These are phyloP conservation scores for Aplochiton taeniatus DNA, from an alignment of 2,797 vertebrate genomes.

Conservation along the genomic window DNA sequence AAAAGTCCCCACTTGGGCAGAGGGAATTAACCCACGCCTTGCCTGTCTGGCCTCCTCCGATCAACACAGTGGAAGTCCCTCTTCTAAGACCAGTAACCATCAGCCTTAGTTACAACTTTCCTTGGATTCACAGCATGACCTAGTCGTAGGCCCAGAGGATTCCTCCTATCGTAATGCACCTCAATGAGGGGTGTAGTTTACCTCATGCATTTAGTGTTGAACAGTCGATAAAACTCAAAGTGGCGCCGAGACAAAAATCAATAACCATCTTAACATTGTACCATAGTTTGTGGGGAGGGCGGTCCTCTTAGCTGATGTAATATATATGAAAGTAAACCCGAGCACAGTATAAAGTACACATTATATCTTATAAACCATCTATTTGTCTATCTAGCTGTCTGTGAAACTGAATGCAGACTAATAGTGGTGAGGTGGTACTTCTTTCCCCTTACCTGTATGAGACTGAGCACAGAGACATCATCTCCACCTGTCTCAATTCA, in stretches of 20 bases:
- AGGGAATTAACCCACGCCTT: conserved; percentile 36
- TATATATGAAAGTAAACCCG: background rate
- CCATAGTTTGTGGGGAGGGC: conserved; percentile 17
- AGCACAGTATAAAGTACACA: background rate
- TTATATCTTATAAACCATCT: background rate
- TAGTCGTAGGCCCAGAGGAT: too few relatives aligned
- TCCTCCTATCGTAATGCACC: conserved; percentile 22
- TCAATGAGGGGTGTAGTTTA: conserved; percentile 21
- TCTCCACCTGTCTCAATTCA: conserved; percentile 3
- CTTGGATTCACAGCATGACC: too few relatives aligned
- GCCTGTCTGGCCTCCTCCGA: conserved; percentile 12
- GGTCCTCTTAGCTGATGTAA: background rate
- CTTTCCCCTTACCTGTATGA: too few relatives aligned
- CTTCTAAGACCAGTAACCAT: background rate
- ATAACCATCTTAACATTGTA: conserved; percentile 12
- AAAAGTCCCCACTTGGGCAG: conserved; percentile 16
- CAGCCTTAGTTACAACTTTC: conserved; percentile 2
- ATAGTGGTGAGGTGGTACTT: too few relatives aligned
- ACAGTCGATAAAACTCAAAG: conserved; percentile 11
- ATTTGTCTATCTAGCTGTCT: background rate
- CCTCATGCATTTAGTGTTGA: conserved; percentile 25
- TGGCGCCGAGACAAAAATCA: conserved; percentile 16
- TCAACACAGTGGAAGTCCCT: conserved; percentile 19
- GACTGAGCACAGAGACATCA: too few relatives aligned
- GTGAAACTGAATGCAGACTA: too few relatives aligned